A percentile compares a stretch with the other conserved stretches of the same genome.
Conservation (phyloP, 2,797 vertebrate species). For the Avahi laniger region DNA sequence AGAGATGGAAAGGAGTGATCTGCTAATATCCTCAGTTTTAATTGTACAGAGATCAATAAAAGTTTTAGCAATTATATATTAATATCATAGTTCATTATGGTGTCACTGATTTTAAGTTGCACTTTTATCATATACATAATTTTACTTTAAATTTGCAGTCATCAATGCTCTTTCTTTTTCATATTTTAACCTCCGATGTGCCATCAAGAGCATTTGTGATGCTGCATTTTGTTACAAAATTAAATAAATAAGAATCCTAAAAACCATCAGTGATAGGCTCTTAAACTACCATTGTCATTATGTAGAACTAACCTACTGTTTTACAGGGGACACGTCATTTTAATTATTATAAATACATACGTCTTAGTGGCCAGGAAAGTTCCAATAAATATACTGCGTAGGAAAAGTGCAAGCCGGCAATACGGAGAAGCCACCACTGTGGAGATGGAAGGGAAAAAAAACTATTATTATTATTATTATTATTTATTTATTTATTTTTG, state of each 20-base stretch:
- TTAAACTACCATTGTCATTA: neutral
- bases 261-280: neutral
- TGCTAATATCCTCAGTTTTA: neutral
- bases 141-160: neutral
- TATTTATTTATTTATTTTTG: neutral
- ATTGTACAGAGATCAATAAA: neutral
- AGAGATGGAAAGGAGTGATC: neutral
- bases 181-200: neutral
- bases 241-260: neutral
- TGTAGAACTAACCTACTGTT: neutral
- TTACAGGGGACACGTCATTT: neutral
- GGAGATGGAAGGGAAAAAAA: neutral
- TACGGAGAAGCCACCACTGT: neutral
- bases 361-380: neutral
- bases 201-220: neutral
- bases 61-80: neutral
- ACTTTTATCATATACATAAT: neutral
- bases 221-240: neutral
- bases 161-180: neutral
- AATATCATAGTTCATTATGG: neutral
- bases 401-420: neutral
- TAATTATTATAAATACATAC: neutral
- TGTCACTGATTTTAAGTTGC: slow-evolving; percentile 17
- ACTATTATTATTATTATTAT: neutral
- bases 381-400: neutral